A percentile compares a stretch with the other conserved stretches of the same genome.
These are phyloP conservation scores for Drosophila lutescens DNA, from an alignment of 2,888 invertebrate species.

Conservation along the genomic window DNA sequence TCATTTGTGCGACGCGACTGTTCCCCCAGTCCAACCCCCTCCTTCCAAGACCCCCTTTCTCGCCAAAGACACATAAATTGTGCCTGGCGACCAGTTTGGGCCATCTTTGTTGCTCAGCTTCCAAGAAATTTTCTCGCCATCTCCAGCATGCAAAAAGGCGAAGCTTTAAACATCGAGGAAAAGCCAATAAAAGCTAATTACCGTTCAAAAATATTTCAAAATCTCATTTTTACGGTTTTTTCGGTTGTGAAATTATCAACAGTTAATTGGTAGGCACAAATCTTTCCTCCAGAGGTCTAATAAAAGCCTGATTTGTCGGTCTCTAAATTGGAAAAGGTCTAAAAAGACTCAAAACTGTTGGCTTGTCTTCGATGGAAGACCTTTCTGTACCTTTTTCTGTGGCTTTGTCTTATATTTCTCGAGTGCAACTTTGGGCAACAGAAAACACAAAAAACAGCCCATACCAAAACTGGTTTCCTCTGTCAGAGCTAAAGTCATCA, in stretches of 20 bases:
- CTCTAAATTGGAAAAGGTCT: constrained; percentile 19
- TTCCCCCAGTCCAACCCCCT: constrained; percentile 6
- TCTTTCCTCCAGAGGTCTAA: not conserved
- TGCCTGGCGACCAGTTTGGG: constrained; percentile 50
- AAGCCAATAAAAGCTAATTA: constrained; percentile 2
- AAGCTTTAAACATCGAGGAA: constrained; percentile 5
- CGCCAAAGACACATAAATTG: constrained; percentile 8
- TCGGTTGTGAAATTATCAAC: not conserved
- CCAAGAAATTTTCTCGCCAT: constrained; percentile 61
- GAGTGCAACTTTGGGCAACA: constrained; percentile 56
- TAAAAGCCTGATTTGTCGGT: constrained; percentile 21
- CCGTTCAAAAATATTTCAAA: constrained; percentile 18
- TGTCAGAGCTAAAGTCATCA: constrained; percentile 54
- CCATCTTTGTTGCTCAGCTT: constrained; percentile 56
- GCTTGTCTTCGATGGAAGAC: constrained; percentile 28
- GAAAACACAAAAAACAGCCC: constrained; percentile 38
- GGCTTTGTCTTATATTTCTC: constrained; percentile 59
- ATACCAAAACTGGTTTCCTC: constrained; percentile 60
- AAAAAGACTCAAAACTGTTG: constrained; percentile 20
- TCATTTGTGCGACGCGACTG: constrained; percentile 30
- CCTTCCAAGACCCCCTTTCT: constrained; percentile 10
- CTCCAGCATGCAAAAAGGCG: constrained; percentile 53
- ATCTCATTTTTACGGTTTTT: not conserved
- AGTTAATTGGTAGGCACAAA: not conserved
- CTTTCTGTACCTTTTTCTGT: constrained; percentile 40